A percentile compares a stretch with the other conserved stretches of the same genome.
Conservation (phyloP, 2,888 invertebrate species). For the Fabriciana adippe region DNA sequence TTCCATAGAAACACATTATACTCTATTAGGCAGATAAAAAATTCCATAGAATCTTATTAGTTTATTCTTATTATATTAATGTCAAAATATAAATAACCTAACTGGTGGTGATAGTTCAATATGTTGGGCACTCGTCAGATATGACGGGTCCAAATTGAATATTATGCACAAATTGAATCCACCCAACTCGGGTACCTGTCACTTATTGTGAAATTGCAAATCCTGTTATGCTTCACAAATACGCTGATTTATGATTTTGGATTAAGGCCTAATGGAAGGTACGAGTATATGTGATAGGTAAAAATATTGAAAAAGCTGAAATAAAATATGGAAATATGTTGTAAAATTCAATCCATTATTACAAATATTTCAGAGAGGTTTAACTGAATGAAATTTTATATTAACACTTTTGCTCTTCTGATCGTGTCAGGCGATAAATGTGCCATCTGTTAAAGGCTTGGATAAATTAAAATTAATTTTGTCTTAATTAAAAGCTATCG, state of each 20-base stretch:
- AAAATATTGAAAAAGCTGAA: constrained; percentile 8
- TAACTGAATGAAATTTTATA: too few relatives aligned
- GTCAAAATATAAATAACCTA: constrained; percentile 24
- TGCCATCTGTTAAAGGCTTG: too few relatives aligned
- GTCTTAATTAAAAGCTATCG: too few relatives aligned
- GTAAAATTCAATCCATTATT: neutral
- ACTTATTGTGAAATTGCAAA: constrained; percentile 41
- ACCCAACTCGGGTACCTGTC: constrained; percentile 56
- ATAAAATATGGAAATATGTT: neutral
- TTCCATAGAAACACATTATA: too few relatives aligned
- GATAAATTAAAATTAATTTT: too few relatives aligned
- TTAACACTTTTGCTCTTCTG: too few relatives aligned
- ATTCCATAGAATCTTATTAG: too few relatives aligned
- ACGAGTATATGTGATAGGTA: constrained; percentile 7
- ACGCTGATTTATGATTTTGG: constrained; percentile 34
- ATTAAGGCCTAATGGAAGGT: constrained; percentile 10
- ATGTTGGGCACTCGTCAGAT: constrained; percentile 51
- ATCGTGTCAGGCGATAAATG: too few relatives aligned
- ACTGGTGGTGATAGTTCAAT: constrained; percentile 48
- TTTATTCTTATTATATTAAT: neutral
- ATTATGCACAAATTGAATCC: constrained; percentile 69
- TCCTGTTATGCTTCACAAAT: constrained; percentile 26
- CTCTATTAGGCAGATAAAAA: too few relatives aligned
- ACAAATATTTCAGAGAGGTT: too few relatives aligned
- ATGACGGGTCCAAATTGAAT: constrained; percentile 67